Conservation (phyloP, 2,113 vertebrate genomes). For the Amphiprion percula region DNA sequence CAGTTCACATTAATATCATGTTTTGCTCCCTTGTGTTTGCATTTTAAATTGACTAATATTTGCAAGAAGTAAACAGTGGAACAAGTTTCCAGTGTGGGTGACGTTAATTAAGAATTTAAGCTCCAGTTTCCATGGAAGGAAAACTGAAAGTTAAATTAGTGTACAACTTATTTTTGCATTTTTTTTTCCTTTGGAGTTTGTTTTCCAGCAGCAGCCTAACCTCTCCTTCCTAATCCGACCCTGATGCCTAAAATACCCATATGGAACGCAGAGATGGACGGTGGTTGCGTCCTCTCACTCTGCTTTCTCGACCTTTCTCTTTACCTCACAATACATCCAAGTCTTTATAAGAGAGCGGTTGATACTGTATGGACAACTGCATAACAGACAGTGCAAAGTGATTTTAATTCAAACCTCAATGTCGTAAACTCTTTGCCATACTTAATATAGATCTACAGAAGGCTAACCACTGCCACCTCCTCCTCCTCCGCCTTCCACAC, state of each 20-base stretch:
- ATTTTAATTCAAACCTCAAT: constrained; percentile 62
- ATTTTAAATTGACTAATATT: not conserved
- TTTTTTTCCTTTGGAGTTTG: constrained; percentile 23
- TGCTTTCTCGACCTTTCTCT: not conserved
- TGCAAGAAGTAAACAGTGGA: not conserved
- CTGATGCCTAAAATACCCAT: constrained; percentile 39
- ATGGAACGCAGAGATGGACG: constrained; percentile 15
- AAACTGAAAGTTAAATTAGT: constrained; percentile 24
- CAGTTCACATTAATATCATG: not conserved
- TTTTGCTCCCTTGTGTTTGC: no score
- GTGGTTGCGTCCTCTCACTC: constrained; percentile 18
- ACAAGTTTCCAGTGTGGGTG: not conserved
- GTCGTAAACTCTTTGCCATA: constrained; percentile 46
- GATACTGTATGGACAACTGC: not conserved
- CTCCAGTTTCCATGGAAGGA: not conserved
- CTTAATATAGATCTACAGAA: constrained; percentile 67
- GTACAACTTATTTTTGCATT: not conserved
- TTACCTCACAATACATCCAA: not conserved
- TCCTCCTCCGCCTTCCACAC: constrained; percentile 67
- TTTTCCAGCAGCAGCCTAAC: constrained; percentile 12
- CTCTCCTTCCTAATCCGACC: constrained; percentile 33
- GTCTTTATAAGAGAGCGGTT: not conserved
- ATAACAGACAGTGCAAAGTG: constrained; percentile 22
- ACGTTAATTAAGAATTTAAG: not conserved
- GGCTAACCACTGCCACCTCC: constrained; percentile 66